Base-by-base conservation (phyloP, 2,888 invertebrate species). In the Odontocolon sp. region DNA sequence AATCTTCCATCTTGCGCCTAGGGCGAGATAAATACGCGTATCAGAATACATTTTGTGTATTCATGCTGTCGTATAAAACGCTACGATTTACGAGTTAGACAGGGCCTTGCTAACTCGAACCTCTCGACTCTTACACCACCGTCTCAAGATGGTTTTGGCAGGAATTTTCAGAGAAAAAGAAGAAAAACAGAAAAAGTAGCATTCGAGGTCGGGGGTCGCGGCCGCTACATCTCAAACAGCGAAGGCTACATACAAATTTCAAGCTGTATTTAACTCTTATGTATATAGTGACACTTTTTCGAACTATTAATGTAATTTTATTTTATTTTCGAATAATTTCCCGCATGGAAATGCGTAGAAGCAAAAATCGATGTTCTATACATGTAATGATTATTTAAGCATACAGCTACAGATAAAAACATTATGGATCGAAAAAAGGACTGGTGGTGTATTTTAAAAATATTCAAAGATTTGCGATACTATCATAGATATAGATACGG, bases 41-140 rank as follows among this genome's bases (percentile, higher is more conserved):
- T 81, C 81, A 81, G 77, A 81, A 80, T 81, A 81, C 73, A 81
- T 80, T 81, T 77, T 81, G 77, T 81, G 78, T 80, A 81, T 81
- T 80, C 80, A 79, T 77, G 67, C 77, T 79, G 80, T 81, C 80
- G 81, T 78, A 77, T 77, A 77, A 78, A 80, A 70, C 63, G 52
- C 56, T 18, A 70, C 54, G 77, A 81, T 81, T 78, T 80, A 81
- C 61, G 70, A 52, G 63, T 14, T 61, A 45, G 57, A 50, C 75
- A 61, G 40, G 78, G 77, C 67, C 70, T 73, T 68, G 72, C 76
- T 68, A 70, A 71, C 76, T 73, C 50, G 21, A 33, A 31, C 47
- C 1, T 56, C 18, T 33, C 71, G 50, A 45, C 69, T 54, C 56
- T 69, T 59, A 64, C 59, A 73, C 64, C 77, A 73, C 69, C 77